phyloP scores from a whole-genome alignment of 1,140 invertebrate genomes.

The Gerris buenoi region DNA sequence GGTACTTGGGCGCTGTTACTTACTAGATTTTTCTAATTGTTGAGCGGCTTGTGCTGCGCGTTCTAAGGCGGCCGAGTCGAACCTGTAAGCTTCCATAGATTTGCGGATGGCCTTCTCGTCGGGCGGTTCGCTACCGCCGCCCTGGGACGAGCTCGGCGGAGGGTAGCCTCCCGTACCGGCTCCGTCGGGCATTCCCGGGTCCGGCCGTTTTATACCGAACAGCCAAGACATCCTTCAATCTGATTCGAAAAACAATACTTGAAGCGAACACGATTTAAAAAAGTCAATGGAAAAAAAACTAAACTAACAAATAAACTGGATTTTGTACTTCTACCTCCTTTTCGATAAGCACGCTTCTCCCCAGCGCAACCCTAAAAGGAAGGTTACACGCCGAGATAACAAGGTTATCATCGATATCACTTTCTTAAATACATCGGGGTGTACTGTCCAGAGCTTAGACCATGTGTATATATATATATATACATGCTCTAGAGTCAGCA shows the following conservation, averaged over 20 bases:
- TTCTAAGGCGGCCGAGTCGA: constrained; percentile 92
- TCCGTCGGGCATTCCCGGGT: constrained; percentile 22
- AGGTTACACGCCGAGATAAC: no score
- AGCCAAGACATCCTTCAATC: constrained; percentile 60
- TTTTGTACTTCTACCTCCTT: no score
- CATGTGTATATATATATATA: no score
- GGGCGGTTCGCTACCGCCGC: constrained; percentile 27
- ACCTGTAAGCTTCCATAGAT: constrained; percentile 75
- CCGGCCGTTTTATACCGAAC: constrained; percentile 41
- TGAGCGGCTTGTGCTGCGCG: constrained; percentile 89
- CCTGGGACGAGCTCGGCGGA: constrained; percentile 11
- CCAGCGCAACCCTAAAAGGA: no score
- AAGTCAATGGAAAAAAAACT: neutral
- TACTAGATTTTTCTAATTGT: constrained; percentile 88
- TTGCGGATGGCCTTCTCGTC: constrained; percentile 37
- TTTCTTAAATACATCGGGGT: no score
- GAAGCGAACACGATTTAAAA: neutral
- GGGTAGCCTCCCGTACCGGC: neutral
- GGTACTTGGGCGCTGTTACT: constrained; percentile 11
- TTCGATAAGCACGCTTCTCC: no score
- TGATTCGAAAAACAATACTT: neutral
- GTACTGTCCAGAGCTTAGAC: no score
- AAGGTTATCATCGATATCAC: no score
- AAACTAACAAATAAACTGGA: neutral
- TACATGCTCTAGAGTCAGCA: no score